These are phyloP conservation scores for Heliconius erato DNA, from an alignment of 2,888 invertebrate species.

Conservation along the genomic window DNA sequence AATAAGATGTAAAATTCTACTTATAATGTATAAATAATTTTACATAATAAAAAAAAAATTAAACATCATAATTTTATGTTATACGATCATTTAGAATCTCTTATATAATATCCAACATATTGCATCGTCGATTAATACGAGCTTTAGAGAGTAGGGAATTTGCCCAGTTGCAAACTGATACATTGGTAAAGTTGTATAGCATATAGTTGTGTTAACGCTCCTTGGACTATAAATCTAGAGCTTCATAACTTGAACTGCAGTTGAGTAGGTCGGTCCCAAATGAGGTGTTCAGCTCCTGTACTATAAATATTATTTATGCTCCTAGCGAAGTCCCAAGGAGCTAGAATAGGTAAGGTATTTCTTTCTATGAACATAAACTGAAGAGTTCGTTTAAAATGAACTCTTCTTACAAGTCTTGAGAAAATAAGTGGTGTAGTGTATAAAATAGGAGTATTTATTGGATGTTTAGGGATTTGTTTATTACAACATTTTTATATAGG, in stretches of 20 bases:
- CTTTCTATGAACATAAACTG: conserved; percentile 42
- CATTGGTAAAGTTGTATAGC: conserved; percentile 55
- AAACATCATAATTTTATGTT: not conserved
- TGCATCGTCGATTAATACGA: conserved; percentile 30
- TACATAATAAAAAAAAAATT: not conserved
- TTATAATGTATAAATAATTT: not conserved
- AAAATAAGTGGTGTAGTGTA: conserved; percentile 33
- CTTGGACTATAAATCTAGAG: conserved; percentile 66
- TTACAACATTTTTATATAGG: not conserved
- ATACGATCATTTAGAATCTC: not conserved
- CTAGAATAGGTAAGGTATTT: conserved; percentile 52
- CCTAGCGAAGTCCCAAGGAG: conserved; percentile 56
- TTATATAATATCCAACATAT: not conserved
- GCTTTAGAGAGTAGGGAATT: conserved; percentile 38
- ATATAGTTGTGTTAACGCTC: conserved; percentile 53
- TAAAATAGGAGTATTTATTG: not conserved
- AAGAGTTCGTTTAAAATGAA: conserved; percentile 20
- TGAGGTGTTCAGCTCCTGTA: conserved; percentile 65
- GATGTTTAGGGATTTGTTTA: not conserved
- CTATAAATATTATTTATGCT: conserved; percentile 72
- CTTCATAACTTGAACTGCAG: conserved; percentile 65
- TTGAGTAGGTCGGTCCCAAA: conserved; percentile 58
- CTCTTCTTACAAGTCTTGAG: conserved; percentile 23
- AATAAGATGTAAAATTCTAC: too few species aligned
- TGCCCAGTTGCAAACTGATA: conserved; percentile 40